Evolutionary conservation across 2,113 vertebrate species (phyloP).

Genomic region (Dasyurus viverrinus): DNA sequence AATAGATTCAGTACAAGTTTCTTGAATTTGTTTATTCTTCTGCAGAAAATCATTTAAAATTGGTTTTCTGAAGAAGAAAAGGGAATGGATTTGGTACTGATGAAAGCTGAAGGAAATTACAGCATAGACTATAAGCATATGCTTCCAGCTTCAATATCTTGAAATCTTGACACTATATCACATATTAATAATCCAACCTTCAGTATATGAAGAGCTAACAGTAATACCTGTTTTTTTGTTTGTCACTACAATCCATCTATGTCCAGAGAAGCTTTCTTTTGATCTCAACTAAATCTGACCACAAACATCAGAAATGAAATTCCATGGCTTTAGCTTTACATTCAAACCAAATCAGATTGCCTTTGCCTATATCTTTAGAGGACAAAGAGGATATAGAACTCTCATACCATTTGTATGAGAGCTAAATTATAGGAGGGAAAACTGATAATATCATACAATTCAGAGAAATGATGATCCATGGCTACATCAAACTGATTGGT

Average conservation of each 20-base stretch:
- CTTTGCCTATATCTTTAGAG: slow-evolving; percentile 1
- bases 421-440: background rate
- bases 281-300: slow-evolving; percentile 43
- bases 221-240: background rate
- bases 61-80: slow-evolving; percentile 50
- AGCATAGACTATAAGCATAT: background rate
- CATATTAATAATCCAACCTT: background rate
- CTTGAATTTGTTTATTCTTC: slow-evolving; percentile 36
- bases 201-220: background rate
- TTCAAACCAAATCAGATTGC: slow-evolving; percentile 34
- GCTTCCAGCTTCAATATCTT: background rate
- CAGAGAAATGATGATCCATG: background rate
- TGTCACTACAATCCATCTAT: background rate
- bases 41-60: slow-evolving; percentile 52
- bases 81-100: background rate
- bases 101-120: slow-evolving; percentile 14
- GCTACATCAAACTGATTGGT: background rate
- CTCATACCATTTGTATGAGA: background rate
- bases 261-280: slow-evolving; percentile 35
- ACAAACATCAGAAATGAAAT: slow-evolving; percentile 35
- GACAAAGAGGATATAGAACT: background rate
- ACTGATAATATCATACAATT: background rate
- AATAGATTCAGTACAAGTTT: slow-evolving; percentile 33
- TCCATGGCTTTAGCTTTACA: slow-evolving; percentile 17
- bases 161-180: background rate